Evolutionary conservation across 2,113 vertebrate species (phyloP).

Genomic region (Turdus rufiventris): DNA sequence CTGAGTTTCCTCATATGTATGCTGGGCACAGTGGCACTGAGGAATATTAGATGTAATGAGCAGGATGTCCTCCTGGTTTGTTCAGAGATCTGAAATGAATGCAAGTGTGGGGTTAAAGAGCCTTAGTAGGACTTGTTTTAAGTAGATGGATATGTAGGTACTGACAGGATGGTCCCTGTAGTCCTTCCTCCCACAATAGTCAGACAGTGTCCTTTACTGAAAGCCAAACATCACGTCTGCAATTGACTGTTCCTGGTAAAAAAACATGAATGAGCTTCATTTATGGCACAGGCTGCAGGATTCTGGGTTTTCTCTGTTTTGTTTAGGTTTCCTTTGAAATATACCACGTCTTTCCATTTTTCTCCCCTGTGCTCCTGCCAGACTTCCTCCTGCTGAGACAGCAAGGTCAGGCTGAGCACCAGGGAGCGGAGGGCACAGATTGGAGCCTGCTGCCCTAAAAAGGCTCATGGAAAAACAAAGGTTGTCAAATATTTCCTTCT

Average conservation of each 20-base stretch:
- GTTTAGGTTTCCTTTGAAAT: slow-evolving; percentile 54
- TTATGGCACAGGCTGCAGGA: slow-evolving; percentile 47
- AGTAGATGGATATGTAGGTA: background rate
- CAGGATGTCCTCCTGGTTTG: background rate
- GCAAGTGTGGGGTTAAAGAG: background rate
- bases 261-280: slow-evolving; percentile 49
- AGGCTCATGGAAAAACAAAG: slow-evolving; percentile 67
- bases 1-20: slow-evolving; percentile 1
- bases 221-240: slow-evolving; percentile 13
- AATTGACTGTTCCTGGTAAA: slow-evolving; percentile 45
- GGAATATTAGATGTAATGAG: background rate
- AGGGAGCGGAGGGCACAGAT: slow-evolving; percentile 41
- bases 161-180: background rate
- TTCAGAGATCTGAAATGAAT: background rate
- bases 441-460: slow-evolving; percentile 63
- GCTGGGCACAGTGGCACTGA: background rate
- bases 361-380: background rate
- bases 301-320: slow-evolving; percentile 56
- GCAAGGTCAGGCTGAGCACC: slow-evolving; percentile 41
- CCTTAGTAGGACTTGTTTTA: background rate
- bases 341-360: slow-evolving; percentile 34
- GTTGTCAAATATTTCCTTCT: slow-evolving; percentile 63
- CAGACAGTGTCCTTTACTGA: slow-evolving; percentile 9
- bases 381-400: slow-evolving; percentile 56
- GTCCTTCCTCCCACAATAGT: background rate